phyloP scores from a whole-genome alignment of 1,140 invertebrate genomes.

The Neelides sp. region DNA sequence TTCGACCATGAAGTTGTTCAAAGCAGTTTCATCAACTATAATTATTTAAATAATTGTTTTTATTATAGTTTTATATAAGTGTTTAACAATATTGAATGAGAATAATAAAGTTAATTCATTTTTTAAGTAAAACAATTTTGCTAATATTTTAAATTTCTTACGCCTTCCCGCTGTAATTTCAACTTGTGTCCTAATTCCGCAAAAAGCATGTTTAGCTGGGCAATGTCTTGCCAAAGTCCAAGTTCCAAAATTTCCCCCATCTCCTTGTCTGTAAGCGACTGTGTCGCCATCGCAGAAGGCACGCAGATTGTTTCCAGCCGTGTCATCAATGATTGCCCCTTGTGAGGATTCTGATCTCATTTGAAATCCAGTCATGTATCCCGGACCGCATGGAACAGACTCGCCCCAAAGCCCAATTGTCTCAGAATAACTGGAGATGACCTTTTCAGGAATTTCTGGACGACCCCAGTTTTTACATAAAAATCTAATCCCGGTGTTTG shows the following conservation, averaged over 20 bases:
- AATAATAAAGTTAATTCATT: too few species aligned
- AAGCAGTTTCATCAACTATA: neutral
- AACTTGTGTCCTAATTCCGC: neutral
- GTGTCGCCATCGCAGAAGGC: neutral
- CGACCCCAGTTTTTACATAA: neutral
- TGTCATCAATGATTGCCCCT: neutral
- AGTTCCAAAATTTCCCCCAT: neutral
- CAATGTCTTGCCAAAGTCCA: neutral
- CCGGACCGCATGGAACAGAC: neutral
- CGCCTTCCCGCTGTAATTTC: neutral
- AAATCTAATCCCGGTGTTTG: neutral
- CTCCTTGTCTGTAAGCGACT: neutral
- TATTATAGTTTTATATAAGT: neutral
- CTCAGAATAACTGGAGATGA: neutral
- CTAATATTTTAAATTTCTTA: too few species aligned
- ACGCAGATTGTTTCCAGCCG: neutral
- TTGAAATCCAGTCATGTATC: constrained; percentile 1
- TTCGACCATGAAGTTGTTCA: neutral
- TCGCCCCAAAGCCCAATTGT: neutral
- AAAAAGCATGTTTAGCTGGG: neutral
- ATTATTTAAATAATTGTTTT: neutral
- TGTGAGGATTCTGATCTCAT: neutral
- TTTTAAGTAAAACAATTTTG: too few species aligned
- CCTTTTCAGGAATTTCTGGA: neutral
- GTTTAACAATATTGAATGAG: neutral